Evolutionary conservation across 1,140 invertebrate species (phyloP).

Genomic region (Hyles euphorbiae): DNA sequence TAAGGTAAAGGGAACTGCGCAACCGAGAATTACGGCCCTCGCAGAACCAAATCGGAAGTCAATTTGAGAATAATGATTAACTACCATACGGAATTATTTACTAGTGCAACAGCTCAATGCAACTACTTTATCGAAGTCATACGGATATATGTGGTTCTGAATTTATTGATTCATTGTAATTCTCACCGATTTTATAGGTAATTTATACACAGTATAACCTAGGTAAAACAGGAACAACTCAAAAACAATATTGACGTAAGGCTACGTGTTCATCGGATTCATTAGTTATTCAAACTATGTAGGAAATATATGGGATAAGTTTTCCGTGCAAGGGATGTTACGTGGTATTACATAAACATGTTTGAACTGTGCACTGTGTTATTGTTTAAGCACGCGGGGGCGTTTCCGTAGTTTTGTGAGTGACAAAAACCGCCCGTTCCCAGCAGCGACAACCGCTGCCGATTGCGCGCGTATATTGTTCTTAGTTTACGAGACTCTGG

Average conservation of each 20-base stretch:
- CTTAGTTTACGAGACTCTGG: conserved; percentile 26
- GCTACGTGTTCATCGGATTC: no score
- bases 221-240: no score
- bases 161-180: no score
- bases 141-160: no score
- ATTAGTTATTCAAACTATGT: no score
- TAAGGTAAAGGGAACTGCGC: conserved; percentile 41
- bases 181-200: no score
- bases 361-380: background rate
- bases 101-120: no score
- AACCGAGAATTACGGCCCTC: conserved; percentile 7
- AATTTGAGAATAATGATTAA: background rate
- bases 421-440: conserved; percentile 48
- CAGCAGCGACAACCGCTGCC: conserved; percentile 41
- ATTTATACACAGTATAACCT: no score
- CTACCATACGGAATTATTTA: background rate
- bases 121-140: no score
- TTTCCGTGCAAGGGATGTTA: conserved; percentile 41
- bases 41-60: no score
- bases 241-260: no score
- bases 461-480: conserved; percentile 48
- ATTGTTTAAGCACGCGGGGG: conserved; percentile 13
- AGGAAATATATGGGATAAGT: background rate
- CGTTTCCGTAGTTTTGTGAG: conserved; percentile 39
- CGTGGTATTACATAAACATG: conserved; percentile 47